Evolutionary conservation across 2,797 vertebrate species (phyloP).

Genomic region (Erithacus rubecula): DNA sequence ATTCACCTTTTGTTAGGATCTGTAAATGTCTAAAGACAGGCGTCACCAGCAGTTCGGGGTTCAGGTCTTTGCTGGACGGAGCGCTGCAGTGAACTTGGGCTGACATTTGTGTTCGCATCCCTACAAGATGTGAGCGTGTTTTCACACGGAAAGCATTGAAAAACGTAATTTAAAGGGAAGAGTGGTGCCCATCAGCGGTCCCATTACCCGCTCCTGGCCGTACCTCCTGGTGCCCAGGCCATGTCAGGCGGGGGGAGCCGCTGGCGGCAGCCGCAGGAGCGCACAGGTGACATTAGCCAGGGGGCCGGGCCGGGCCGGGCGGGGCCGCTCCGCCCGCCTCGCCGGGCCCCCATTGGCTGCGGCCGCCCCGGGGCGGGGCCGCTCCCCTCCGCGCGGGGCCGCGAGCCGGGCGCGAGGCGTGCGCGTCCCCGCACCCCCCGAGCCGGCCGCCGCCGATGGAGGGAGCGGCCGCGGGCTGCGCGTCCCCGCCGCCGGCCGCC

Average conservation of each 20-base stretch:
- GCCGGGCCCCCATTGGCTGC: neutral
- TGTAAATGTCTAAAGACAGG: neutral
- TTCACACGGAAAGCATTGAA: neutral
- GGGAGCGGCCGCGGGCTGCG: neutral
- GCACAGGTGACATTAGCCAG: neutral
- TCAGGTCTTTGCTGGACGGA: neutral
- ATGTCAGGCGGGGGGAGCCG: accelerated
- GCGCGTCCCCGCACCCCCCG: neutral
- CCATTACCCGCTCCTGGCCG: neutral
- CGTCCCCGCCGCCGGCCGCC: neutral
- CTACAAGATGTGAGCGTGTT: neutral
- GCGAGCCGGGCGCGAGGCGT: neutral
- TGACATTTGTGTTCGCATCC: neutral
- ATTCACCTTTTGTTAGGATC: neutral
- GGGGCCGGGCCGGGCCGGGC: neutral
- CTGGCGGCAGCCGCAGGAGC: neutral
- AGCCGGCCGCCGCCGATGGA: neutral
- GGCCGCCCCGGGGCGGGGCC: neutral
- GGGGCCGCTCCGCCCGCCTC: neutral
- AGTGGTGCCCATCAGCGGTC: accelerated
- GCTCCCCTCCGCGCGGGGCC: neutral
- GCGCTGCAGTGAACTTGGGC: neutral
- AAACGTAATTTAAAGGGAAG: neutral
- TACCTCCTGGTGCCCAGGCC: neutral
- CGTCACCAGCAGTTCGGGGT: neutral